A percentile compares a stretch with the other conserved stretches of the same genome.
phyloP scores from a whole-genome alignment of 2,113 vertebrate species.

The Bungarus multicinctus region DNA sequence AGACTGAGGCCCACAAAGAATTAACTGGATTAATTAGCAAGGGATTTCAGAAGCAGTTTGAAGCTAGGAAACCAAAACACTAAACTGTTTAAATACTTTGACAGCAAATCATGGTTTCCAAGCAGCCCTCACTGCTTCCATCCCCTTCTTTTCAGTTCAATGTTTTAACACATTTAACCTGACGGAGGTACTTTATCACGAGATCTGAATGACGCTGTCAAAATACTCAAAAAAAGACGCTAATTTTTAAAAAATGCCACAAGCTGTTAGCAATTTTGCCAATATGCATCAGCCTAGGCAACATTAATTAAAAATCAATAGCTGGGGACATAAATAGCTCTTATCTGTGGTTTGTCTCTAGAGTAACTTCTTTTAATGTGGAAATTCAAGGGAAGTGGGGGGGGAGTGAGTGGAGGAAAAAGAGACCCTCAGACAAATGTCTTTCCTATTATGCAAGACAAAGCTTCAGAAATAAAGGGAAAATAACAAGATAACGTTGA shows the following conservation, averaged over 20 bases:
- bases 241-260: slow-evolving; percentile 74
- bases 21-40: slow-evolving; percentile 86
- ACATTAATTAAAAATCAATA: slow-evolving; percentile 83
- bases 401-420: background rate
- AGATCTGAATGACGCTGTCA: slow-evolving; percentile 80
- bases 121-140: slow-evolving; percentile 72
- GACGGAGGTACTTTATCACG: slow-evolving; percentile 76
- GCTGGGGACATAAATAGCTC: slow-evolving; percentile 74
- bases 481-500: slow-evolving; percentile 10
- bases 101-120: slow-evolving; percentile 84
- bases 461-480: slow-evolving; percentile 65
- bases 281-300: slow-evolving; percentile 70
- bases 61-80: slow-evolving; percentile 83
- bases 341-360: slow-evolving; percentile 65
- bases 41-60: slow-evolving; percentile 82
- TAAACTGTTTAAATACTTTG: slow-evolving; percentile 88
- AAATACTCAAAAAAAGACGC: slow-evolving; percentile 72
- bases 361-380: slow-evolving; percentile 62
- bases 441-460: slow-evolving; percentile 69
- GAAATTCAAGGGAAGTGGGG: background rate
- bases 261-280: slow-evolving; percentile 82
- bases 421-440: slow-evolving; percentile 52
- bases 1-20: slow-evolving; percentile 74
- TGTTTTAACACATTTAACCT: slow-evolving; percentile 83
- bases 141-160: slow-evolving; percentile 64